These are phyloP conservation scores for Proales similis DNA, from an alignment of 1,140 invertebrate species.

Conservation along the genomic window DNA sequence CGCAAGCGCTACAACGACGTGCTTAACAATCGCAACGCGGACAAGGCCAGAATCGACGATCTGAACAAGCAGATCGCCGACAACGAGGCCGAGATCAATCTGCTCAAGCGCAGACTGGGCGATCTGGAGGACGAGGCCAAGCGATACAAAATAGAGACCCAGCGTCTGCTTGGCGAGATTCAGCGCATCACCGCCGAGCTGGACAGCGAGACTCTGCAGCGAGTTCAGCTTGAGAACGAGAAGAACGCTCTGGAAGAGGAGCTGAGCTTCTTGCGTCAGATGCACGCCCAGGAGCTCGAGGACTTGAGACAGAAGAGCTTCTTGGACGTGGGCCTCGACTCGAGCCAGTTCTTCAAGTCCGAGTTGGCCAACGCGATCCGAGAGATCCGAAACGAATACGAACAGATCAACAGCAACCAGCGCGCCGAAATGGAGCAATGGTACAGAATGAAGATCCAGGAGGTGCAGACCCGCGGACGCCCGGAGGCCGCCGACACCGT, in stretches of 20 bases:
- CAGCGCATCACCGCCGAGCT: slow-evolving; percentile 47
- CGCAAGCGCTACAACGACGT: slow-evolving; percentile 47
- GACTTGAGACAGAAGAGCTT: slow-evolving; percentile 29
- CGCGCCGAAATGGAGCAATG: slow-evolving; percentile 37
- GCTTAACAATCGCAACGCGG: slow-evolving; percentile 50
- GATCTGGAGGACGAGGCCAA: slow-evolving; percentile 55
- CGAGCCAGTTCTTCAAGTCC: slow-evolving; percentile 42
- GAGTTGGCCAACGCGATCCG: slow-evolving; percentile 56
- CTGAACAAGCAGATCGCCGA: slow-evolving; percentile 56
- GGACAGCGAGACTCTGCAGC: slow-evolving; percentile 38
- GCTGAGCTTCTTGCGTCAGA: slow-evolving; percentile 32
- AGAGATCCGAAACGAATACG: slow-evolving; percentile 57
- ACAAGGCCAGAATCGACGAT: slow-evolving; percentile 53
- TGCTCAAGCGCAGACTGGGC: slow-evolving; percentile 53
- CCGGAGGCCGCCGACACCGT: slow-evolving; percentile 17
- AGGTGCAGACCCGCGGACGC: slow-evolving; percentile 14
- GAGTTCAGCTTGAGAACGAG: slow-evolving; percentile 37
- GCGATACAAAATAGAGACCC: slow-evolving; percentile 52
- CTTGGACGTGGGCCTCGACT: slow-evolving; percentile 24
- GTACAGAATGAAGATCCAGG: slow-evolving; percentile 38
- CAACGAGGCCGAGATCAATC: slow-evolving; percentile 55
- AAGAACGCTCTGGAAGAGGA: slow-evolving; percentile 37
- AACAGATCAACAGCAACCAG: slow-evolving; percentile 40
- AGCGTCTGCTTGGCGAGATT: slow-evolving; percentile 52
- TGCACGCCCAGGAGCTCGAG: slow-evolving; percentile 37